phyloP scores from a whole-genome alignment of 2,797 vertebrate species.

The Chiloscyllium punctatum region DNA sequence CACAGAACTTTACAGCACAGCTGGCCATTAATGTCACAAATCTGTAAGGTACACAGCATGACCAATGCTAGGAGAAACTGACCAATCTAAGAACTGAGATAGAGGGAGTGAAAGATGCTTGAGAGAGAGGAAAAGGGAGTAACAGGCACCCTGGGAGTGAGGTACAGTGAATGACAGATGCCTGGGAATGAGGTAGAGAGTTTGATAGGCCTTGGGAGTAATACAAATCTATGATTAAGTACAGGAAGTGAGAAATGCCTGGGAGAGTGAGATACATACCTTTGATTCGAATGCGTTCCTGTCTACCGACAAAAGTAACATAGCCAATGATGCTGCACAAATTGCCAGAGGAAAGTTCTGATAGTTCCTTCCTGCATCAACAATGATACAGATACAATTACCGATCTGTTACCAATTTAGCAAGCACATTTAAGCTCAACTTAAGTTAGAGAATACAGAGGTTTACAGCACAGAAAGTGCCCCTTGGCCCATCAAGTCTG shows the following conservation, averaged over 20 bases:
- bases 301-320: slow-evolving; percentile 57
- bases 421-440: background rate
- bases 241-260: background rate
- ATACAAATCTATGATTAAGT: too few species aligned
- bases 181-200: background rate
- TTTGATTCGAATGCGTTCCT: slow-evolving; percentile 57
- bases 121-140: background rate
- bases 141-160: background rate
- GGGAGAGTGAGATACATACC: slow-evolving; percentile 45
- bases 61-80: background rate
- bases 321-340: slow-evolving; percentile 63
- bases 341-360: slow-evolving; percentile 41
- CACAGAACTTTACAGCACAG: background rate
- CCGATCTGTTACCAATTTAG: background rate
- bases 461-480: too few species aligned
- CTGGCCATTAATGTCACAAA: too few species aligned
- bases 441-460: too few species aligned
- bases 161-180: background rate
- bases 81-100: too few species aligned
- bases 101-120: background rate
- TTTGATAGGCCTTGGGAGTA: too few species aligned
- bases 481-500: too few species aligned
- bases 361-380: slow-evolving; percentile 51
- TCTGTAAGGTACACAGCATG: background rate
- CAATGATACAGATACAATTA: background rate